Percentiles rank a stretch among this genome's conserved stretches.
Conservation (phyloP, 2,888 invertebrate species). For the Zootermopsis nevadensis region DNA sequence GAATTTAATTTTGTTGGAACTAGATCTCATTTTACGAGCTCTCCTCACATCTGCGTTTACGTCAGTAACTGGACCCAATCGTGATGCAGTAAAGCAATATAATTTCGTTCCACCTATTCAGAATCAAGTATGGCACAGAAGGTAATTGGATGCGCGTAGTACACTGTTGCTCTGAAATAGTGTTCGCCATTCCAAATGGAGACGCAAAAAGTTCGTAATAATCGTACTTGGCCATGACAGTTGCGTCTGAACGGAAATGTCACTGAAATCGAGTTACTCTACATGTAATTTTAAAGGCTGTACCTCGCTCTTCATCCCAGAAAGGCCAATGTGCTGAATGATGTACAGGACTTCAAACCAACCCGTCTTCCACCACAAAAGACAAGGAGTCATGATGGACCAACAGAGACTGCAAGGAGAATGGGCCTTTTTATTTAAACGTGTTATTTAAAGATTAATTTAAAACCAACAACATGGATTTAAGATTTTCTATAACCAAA, state of each 20-base stretch:
- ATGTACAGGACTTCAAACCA: slow-evolving; percentile 3
- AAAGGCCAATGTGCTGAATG: background rate
- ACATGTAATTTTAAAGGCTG: slow-evolving; percentile 36
- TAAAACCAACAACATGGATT: too few relatives aligned
- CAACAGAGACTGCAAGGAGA: too few relatives aligned
- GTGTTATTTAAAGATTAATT: too few relatives aligned
- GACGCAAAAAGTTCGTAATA: slow-evolving; percentile 35
- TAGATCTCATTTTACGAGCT: background rate
- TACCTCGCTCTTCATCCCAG: slow-evolving; percentile 27
- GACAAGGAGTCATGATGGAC: background rate
- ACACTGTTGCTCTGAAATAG: background rate
- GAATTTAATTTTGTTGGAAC: background rate
- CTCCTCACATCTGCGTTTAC: background rate
- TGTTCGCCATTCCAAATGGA: background rate
- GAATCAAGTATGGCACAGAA: background rate
- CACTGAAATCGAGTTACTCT: slow-evolving; percentile 36
- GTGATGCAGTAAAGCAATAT: background rate
- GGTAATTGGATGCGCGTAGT: slow-evolving; percentile 16
- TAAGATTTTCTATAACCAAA: too few relatives aligned
- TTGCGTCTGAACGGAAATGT: slow-evolving; percentile 38
- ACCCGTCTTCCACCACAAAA: background rate
- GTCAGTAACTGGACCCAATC: background rate
- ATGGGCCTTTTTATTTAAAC: too few relatives aligned
- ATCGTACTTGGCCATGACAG: slow-evolving; percentile 32
- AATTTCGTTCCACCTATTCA: background rate